A percentile compares a stretch with the other conserved stretches of the same genome.
Evolutionary conservation across 2,888 invertebrate genomes (phyloP).

Genomic region (Oxytorus armatus): DNA sequence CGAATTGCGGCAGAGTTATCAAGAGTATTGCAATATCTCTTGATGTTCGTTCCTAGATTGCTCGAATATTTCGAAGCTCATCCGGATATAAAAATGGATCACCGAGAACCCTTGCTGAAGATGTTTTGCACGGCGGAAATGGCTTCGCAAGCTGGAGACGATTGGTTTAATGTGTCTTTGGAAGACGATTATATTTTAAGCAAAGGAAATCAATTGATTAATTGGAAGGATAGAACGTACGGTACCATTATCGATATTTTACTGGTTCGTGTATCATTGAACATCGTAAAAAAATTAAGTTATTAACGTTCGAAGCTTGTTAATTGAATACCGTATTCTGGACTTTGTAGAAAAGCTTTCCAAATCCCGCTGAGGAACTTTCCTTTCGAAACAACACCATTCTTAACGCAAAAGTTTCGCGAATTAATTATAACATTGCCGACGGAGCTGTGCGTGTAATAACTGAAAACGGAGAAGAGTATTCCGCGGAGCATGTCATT

Average conservation of each 20-base stretch:
- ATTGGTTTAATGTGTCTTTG: slow-evolving; percentile 70
- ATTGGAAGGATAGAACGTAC: slow-evolving; percentile 78
- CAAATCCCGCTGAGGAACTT: slow-evolving; percentile 76
- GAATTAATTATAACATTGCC: slow-evolving; percentile 73
- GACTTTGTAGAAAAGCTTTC: slow-evolving; percentile 76
- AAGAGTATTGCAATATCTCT: neutral
- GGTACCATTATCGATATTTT: slow-evolving; percentile 77
- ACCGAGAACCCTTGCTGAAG: slow-evolving; percentile 64
- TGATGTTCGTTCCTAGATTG: slow-evolving; percentile 58
- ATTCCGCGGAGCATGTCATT: slow-evolving; percentile 88
- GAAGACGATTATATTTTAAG: slow-evolving; percentile 26
- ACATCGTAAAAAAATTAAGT: slow-evolving; percentile 1
- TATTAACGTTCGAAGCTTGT: neutral
- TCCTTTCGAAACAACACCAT: slow-evolving; percentile 76
- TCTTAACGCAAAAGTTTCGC: slow-evolving; percentile 75
- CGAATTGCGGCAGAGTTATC: neutral
- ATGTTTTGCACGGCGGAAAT: slow-evolving; percentile 55
- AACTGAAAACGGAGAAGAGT: slow-evolving; percentile 85
- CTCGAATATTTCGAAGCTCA: slow-evolving; percentile 58
- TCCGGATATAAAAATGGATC: slow-evolving; percentile 65
- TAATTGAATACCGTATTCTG: neutral
- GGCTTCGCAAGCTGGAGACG: slow-evolving; percentile 66
- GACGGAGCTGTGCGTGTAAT: slow-evolving; percentile 69
- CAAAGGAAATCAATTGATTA: slow-evolving; percentile 71
- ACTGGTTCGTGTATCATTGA: slow-evolving; percentile 72